Evolutionary conservation across 2,113 vertebrate genomes (phyloP), one percentile per base, ranked within the genome.

Genomic region (Planiliza haematocheilus): DNA sequence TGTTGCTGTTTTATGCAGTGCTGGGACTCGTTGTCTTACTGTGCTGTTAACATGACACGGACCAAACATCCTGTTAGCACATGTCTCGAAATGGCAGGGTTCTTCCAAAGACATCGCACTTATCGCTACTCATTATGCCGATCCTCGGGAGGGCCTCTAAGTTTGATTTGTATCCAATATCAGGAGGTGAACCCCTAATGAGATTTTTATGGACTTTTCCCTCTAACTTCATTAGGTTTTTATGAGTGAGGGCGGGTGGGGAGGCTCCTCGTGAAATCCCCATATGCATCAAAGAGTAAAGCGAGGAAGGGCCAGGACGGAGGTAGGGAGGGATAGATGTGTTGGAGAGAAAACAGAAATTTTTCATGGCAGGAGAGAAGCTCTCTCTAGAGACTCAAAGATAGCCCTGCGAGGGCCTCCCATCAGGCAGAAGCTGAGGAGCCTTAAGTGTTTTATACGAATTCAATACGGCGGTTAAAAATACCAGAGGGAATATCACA

Each of bases 401-500:
- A 91, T 91, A 90, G 86, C 87, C 90, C 89, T 88, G 58, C 11
- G 81, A 91, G 90, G 92, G 66, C 85, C 68, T 88, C 84, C 89
- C 90, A 84, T 89, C 87, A 91, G 89, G 81, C 86, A 88, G 85
- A 71, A 83, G 82, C 86, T 66, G 86, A 89, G 89, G 66, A 91
- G 82, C 80, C 90, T 92, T 91, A 93, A 93, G 92, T 93, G 91
- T 92, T 93, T 91, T 89, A 91, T 91, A 91, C 91, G 88, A 93
- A 93, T 93, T 93, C 92, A 92, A 93, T 92, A 92, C 89, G 78
- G 77, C 81, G 74, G 91, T 92, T 93, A 93, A 94, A 94, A 93
- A 93, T 91, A 93, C 94, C 93, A 91, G 88, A 84, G 94, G 93
- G 94, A 94, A 93, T 93, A 93, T 93, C 89, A 74, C 90, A 88